A percentile compares a stretch with the other conserved stretches of the same genome.
Conservation (phyloP, 2,888 invertebrate species). For the Pammene fasciana region DNA sequence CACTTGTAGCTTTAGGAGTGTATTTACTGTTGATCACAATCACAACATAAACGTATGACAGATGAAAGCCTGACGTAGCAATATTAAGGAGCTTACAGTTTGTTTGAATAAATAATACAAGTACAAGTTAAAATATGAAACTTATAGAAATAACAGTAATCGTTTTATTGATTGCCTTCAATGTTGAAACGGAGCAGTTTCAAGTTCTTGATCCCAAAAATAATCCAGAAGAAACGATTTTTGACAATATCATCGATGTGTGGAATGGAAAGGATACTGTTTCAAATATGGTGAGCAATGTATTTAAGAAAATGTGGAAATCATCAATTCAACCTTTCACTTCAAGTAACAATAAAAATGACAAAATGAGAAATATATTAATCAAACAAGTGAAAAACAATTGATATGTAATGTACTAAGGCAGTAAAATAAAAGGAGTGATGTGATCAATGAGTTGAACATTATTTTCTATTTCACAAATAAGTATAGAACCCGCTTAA, state of each 20-base stretch:
- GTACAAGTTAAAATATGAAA: background rate
- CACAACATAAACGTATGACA: too few species aligned
- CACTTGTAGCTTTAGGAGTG: too few species aligned
- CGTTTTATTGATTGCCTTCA: background rate
- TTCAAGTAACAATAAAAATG: background rate
- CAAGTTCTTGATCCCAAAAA: background rate
- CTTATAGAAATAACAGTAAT: background rate
- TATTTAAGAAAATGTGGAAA: background rate
- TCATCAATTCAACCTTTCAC: conserved; percentile 2
- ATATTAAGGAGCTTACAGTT: too few species aligned
- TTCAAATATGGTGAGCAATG: background rate
- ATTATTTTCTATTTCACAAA: too few species aligned
- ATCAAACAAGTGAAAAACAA: conserved; percentile 12
- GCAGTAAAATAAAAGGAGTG: too few species aligned
- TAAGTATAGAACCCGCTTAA: too few species aligned
- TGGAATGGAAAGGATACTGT: conserved; percentile 2
- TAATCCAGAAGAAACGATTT: background rate
- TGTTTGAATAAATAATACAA: background rate
- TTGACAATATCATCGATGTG: background rate
- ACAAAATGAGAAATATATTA: background rate
- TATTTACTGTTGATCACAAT: too few species aligned
- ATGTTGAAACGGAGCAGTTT: conserved; percentile 2
- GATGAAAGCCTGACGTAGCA: too few species aligned
- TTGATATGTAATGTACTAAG: background rate
- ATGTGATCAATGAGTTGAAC: too few species aligned